Evolutionary conservation across 1,140 invertebrate genomes (phyloP).

Genomic region (Sweltsa coloradensis): DNA sequence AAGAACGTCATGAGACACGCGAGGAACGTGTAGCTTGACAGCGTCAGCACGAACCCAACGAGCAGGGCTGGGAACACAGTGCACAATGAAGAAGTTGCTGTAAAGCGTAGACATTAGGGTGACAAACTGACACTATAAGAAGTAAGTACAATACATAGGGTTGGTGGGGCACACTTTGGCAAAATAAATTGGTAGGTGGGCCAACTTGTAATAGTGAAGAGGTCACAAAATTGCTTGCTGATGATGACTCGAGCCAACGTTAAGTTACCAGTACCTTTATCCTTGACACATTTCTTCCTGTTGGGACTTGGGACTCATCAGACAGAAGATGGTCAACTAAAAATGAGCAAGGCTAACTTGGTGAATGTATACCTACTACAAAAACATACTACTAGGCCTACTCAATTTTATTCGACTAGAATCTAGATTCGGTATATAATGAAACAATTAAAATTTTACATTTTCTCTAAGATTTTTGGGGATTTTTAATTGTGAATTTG

Average conservation of each 20-base stretch:
- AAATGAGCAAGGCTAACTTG: too few relatives aligned
- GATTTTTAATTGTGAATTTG: too few relatives aligned
- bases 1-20: conserved; percentile 66
- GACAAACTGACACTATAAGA: background rate
- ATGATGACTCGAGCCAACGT: background rate
- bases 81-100: background rate
- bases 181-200: background rate
- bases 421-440: too few relatives aligned
- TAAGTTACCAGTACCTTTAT: too few relatives aligned
- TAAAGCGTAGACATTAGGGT: background rate
- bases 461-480: too few relatives aligned
- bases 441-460: too few relatives aligned
- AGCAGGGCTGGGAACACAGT: conserved; percentile 40
- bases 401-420: too few relatives aligned
- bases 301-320: too few relatives aligned
- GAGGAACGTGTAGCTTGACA: conserved; percentile 68
- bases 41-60: conserved; percentile 66
- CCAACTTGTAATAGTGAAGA: conserved; percentile 1
- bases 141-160: background rate
- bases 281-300: too few relatives aligned
- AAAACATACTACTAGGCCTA: too few relatives aligned
- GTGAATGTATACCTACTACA: too few relatives aligned
- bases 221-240: background rate
- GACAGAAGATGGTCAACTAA: too few relatives aligned
- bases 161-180: background rate